These are phyloP conservation scores for Pavo muticus DNA, from an alignment of 2,113 vertebrate genomes.

Conservation along the genomic window DNA sequence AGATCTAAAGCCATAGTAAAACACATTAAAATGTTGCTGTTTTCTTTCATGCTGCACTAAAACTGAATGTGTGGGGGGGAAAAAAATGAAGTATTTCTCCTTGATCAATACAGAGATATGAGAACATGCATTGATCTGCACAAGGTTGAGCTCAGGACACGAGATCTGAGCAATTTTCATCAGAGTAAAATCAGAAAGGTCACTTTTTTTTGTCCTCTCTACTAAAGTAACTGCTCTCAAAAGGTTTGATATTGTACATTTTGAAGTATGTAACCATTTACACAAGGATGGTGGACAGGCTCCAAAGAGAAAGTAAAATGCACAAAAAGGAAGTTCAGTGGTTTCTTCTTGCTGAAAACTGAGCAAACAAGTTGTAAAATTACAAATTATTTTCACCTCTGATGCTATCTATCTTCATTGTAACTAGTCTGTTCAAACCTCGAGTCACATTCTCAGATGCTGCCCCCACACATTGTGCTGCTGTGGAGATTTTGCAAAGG, in stretches of 20 bases:
- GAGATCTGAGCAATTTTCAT: slow-evolving; percentile 35
- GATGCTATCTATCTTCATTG: neutral
- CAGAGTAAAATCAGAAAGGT: slow-evolving; percentile 4
- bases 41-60: neutral
- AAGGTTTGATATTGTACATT: neutral
- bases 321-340: neutral
- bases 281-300: neutral
- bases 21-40: slow-evolving; percentile 8
- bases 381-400: neutral
- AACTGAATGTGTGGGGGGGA: neutral
- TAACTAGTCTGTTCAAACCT: neutral
- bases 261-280: neutral
- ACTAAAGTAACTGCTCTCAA: neutral
- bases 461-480: neutral
- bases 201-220: neutral
- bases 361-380: neutral
- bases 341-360: neutral
- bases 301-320: neutral
- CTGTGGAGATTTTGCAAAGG: neutral
- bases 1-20: slow-evolving; percentile 60
- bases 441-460: neutral
- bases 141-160: neutral
- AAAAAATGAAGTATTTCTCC: neutral
- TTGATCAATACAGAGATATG: neutral
- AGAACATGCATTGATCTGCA: neutral